Base-by-base conservation (phyloP, 2,797 vertebrate genomes). In the Pogoniulus pusillus region DNA sequence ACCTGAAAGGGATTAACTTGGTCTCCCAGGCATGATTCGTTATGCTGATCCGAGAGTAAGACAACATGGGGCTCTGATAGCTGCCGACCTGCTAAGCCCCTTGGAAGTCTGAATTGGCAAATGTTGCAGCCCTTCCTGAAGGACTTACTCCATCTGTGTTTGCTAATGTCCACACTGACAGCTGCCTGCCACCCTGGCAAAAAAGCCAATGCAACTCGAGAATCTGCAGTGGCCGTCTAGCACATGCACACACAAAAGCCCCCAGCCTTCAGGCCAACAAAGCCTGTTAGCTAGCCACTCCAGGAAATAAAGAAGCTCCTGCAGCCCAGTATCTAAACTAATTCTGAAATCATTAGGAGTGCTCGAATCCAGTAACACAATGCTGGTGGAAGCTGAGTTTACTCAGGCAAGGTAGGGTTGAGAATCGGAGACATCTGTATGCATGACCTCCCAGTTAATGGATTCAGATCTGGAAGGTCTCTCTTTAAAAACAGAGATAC, bases 1-100 rank as follows among this genome's bases (percentile, higher is more conserved):
- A 95, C 87, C 91, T 91, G 94, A 97, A 96, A 97, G 65, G 90
- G 91, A 97, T 97, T 96, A 95, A 81, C 87, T 93, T 81, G 68
- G 69, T 96, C 95, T 97, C 95, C 88, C 58, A 94, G 90, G 95
- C 87, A 92, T 93, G 84, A 92, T 94, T 97, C 89, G 88, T 93
- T 95, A 93, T 91, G 96, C 96, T 93, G 87, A 94, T 94, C 85
- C 81, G 83, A 94, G 87, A 90, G 81, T 53, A 89, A 93, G 93
- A 65, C 84, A 90, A 95, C 53, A 4, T 68, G 73, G 58, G 37
- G 83, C 84, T 90, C 30, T 58, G 83, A 69, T 94, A 91, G 77
- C 93, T 93, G 93, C 82, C 7, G 91, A 90, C 65, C 85, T 86
- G 43, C 88, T 97, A 96, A 95, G 70, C 88, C 89, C 41, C 87